These are phyloP conservation scores for Sclerurus mexicanus DNA, from an alignment of 2,113 vertebrate genomes.

Conservation along the genomic window DNA sequence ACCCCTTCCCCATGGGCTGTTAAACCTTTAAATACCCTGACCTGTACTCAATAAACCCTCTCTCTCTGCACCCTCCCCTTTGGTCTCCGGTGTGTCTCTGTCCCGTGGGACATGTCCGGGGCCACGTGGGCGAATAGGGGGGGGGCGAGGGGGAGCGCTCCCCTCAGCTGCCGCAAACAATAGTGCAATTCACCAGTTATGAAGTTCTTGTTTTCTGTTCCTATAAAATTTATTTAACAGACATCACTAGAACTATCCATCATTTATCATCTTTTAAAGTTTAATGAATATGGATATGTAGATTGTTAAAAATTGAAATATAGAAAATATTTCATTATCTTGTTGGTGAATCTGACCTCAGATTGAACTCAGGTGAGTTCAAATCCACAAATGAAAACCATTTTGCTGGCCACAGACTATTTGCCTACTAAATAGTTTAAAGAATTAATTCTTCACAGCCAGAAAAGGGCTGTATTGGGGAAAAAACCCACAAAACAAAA, in stretches of 20 bases:
- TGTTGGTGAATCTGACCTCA: not conserved
- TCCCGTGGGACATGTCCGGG: too few relatives aligned
- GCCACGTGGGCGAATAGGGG: too few relatives aligned
- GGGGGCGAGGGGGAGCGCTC: too few relatives aligned
- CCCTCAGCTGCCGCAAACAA: too few relatives aligned
- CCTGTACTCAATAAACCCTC: too few relatives aligned
- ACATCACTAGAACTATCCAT: not conserved
- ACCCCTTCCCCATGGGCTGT: too few relatives aligned
- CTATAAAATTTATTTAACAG: slow-evolving; percentile 11
- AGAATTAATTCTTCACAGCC: not conserved
- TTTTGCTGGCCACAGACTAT: not conserved
- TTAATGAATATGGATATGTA: slow-evolving; percentile 28
- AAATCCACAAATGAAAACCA: slow-evolving; percentile 1
- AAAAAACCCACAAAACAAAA: not conserved
- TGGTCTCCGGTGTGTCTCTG: too few relatives aligned
- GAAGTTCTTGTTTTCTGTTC: slow-evolving; percentile 26
- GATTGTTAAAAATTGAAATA: slow-evolving; percentile 30
- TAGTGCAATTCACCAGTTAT: not conserved
- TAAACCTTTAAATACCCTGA: too few relatives aligned
- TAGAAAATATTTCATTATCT: not conserved
- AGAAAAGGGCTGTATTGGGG: not conserved
- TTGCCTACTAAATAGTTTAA: not conserved
- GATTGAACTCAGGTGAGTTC: too few relatives aligned
- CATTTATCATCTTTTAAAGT: slow-evolving; percentile 25
- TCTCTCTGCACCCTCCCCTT: too few relatives aligned